phyloP scores from a whole-genome alignment of 1,140 invertebrate genomes.

The Brachionus angularis region DNA sequence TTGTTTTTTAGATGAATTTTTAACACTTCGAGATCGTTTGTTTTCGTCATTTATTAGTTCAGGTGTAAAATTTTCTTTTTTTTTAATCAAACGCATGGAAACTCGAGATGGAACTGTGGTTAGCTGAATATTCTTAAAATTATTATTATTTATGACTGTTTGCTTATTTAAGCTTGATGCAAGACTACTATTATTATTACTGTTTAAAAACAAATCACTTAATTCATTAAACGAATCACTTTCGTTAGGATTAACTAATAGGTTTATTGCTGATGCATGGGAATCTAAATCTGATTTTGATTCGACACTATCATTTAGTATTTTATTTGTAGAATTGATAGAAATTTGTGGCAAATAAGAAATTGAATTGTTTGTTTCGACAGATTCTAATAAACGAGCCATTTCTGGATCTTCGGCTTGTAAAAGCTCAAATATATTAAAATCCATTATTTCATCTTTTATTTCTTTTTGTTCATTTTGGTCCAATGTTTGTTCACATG shows the following conservation, averaged over 20 bases:
- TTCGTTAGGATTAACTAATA: not conserved
- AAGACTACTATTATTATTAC: no score
- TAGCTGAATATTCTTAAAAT: no score
- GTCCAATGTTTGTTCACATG: no score
- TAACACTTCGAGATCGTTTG: not conserved
- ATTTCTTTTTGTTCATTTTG: slow-evolving; percentile 21
- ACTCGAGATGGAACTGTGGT: not conserved
- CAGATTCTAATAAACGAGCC: not conserved
- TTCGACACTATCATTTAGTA: not conserved
- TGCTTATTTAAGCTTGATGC: no score
- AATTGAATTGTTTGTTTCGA: not conserved
- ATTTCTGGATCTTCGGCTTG: slow-evolving; percentile 33
- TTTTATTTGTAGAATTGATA: not conserved
- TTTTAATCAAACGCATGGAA: slow-evolving; percentile 19
- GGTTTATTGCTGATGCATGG: no score
- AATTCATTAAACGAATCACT: no score
- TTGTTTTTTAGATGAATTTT: not conserved
- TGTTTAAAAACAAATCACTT: no score
- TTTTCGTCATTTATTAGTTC: slow-evolving; percentile 1
- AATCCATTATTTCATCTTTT: slow-evolving; percentile 30
- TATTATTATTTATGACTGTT: no score
- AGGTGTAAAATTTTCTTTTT: not conserved
- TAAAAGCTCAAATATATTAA: slow-evolving; percentile 15
- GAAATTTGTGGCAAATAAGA: not conserved
- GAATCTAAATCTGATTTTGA: no score